Evolutionary conservation across 2,113 vertebrate genomes (phyloP), one percentile per base, ranked within the genome.

Genomic region (Dinomys branickii): DNA sequence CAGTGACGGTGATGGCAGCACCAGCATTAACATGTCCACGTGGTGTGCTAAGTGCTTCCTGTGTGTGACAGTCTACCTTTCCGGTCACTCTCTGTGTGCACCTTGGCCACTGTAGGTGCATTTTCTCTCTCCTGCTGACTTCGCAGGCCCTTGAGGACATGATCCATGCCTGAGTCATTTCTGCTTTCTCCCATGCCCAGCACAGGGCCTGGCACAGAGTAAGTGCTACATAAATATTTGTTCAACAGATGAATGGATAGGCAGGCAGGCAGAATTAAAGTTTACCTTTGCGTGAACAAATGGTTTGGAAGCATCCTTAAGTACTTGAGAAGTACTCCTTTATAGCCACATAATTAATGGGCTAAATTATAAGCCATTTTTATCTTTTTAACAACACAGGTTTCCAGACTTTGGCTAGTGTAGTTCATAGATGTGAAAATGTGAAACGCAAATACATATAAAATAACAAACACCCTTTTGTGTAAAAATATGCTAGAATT

Each of bases 261-360:
- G 85, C 94, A 85, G 58, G 93, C 90, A 85, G 88, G 88, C 83
- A 83, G 88, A 96, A 90, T 89, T 84, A 56, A 85, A 91, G 94
- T 97, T 96, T 97, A 97, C 96, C 95, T 97, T 92, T 94, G 94
- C 61, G 91, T n/a, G 89, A 94, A 94, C 86, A 95, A 96, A 95
- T 56, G 91, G 91, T 87, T 96, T 96, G 86, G 80, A 92, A 93
- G 97, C 75, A 97, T 77, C 95, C 94, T 94, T 75, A 95, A 96
- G 94, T 67, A 97, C 95, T 96, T 85, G 91, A 96, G 91, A 96
- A 81, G 84, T 80, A 82, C 69, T 96, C 94, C 91, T 90, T 91
- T 95, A 78, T 61, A 96, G 41, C 75, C 90, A 95, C 63, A 82
- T 82, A 97, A 97, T 91, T 75, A 96, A 87, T 59, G 82, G 59